Conservation (phyloP, 2,888 invertebrate species). For the Eristalis pertinax region DNA sequence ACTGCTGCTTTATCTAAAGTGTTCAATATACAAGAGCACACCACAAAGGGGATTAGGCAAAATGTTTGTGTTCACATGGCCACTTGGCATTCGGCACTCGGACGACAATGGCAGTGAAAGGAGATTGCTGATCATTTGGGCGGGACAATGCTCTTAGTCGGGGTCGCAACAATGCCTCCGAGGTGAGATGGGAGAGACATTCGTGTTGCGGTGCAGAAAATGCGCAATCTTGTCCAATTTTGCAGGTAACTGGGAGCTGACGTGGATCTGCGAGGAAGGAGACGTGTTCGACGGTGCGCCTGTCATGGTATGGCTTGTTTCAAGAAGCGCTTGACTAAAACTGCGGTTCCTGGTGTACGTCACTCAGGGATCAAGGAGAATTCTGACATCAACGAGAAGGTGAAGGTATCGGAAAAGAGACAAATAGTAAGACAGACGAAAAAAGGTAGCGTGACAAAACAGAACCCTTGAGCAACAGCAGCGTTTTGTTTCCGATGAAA, state of each 20-base stretch:
- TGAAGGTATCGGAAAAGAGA: too few species aligned
- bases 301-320: too few species aligned
- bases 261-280: too few species aligned
- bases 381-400: too few species aligned
- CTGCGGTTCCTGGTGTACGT: too few species aligned
- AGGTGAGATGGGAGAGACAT: not conserved
- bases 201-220: not conserved
- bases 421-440: too few species aligned
- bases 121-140: conserved; percentile 53
- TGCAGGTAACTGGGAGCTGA: not conserved
- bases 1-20: conserved; percentile 64
- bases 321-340: too few species aligned
- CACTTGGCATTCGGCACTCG: conserved; percentile 41
- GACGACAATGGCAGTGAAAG: conserved; percentile 35
- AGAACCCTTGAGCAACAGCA: too few species aligned
- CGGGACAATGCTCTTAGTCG: conserved; percentile 48
- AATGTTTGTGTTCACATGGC: conserved; percentile 30
- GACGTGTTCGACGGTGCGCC: too few species aligned
- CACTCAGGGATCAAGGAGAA: too few species aligned
- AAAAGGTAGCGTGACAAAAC: too few species aligned
- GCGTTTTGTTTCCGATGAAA: too few species aligned
- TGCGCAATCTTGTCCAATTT: not conserved
- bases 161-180: not conserved
- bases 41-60: conserved; percentile 34
- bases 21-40: conserved; percentile 36